phyloP scores from a whole-genome alignment of 2,113 vertebrate genomes.

The Bungarus multicinctus region DNA sequence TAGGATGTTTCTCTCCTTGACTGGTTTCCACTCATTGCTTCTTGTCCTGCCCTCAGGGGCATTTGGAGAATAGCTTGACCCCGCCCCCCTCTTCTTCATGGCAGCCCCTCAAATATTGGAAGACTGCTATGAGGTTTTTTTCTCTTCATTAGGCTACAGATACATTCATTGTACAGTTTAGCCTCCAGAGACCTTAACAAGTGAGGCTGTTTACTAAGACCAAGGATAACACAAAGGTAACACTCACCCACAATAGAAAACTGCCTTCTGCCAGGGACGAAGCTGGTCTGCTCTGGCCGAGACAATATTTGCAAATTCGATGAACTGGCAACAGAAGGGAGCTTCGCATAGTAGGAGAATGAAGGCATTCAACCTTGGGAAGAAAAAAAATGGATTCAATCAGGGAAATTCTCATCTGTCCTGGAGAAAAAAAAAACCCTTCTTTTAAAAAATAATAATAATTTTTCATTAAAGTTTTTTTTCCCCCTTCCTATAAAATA shows the following conservation, averaged over 20 bases:
- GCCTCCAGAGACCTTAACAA: background rate
- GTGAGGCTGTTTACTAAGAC: background rate
- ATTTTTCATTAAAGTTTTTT: background rate
- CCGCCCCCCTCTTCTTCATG: too few relatives aligned
- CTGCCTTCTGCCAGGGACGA: constrained; percentile 91
- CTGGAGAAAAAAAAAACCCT: too few relatives aligned
- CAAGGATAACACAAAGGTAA: background rate
- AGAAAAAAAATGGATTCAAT: background rate
- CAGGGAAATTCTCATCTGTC: accelerated
- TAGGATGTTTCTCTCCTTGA: too few relatives aligned
- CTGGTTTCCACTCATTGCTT: too few relatives aligned
- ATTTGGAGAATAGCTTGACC: too few relatives aligned
- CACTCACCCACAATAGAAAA: constrained; percentile 94
- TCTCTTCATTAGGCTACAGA: too few relatives aligned
- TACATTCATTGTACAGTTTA: background rate
- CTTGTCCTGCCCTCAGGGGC: too few relatives aligned
- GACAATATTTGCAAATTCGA: constrained; percentile 88
- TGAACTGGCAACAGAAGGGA: constrained; percentile 95
- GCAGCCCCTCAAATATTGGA: too few relatives aligned
- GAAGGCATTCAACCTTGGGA: constrained; percentile 84
- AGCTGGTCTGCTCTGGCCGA: constrained; percentile 79
- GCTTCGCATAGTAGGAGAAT: constrained; percentile 91
- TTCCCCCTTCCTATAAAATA: background rate
- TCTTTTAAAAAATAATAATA: too few relatives aligned
- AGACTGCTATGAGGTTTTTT: too few relatives aligned